Evolutionary conservation across 53 echinoderm and acorn worm species (phyloP), one percentile per base, ranked within the genome.

Genomic region (Holothuria leucospilota): DNA sequence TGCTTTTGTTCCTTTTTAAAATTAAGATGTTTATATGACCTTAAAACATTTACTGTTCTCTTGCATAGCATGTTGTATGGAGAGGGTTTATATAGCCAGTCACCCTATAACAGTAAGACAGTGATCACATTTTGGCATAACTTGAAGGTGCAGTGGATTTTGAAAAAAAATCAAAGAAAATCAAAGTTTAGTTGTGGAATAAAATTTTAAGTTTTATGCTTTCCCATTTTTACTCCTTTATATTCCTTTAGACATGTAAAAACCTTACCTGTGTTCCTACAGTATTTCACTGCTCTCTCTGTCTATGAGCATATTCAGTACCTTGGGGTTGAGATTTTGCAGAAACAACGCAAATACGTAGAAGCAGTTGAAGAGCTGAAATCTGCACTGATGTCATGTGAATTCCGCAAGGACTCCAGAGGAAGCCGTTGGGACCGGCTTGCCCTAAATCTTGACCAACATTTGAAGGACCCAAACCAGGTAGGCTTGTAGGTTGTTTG

Each of bases 391-490:
- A 29, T 64, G 8, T 92, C 92, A 81, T 90, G 86, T 86, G 85
- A 86, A 70, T 95, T 95, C 86, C 93, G 95, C 70, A 85, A 68
- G 7, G 88, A 92, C 77, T 88, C 92, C 68, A 92, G 95, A 77
- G 99, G 99, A 51, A 89, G 91, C 62, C 92, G 94, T 92, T 99
- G 94, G 91, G 99, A 99, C 68, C 71, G 99, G 81, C 85, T 99
- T 9, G 99, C 99, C 14, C 91, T 99, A 2, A 99, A 99, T 82
- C 90, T 99, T 40, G 94, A 94, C 77, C 95, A 94, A 69, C 95
- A 95, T 82, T 82, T 91, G 38, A 95, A 99, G 86, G 90, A 92
- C 65, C 92, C 95, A 62, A 77, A 88, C 30, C 87, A 99, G 94
- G 96, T 96, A 69, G 18, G 34, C 0, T 20, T 4, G 9, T 1